Evolutionary conservation across 2,113 vertebrate genomes (phyloP), one percentile per base, ranked within the genome.

Genomic region (Pedionomus torquatus): DNA sequence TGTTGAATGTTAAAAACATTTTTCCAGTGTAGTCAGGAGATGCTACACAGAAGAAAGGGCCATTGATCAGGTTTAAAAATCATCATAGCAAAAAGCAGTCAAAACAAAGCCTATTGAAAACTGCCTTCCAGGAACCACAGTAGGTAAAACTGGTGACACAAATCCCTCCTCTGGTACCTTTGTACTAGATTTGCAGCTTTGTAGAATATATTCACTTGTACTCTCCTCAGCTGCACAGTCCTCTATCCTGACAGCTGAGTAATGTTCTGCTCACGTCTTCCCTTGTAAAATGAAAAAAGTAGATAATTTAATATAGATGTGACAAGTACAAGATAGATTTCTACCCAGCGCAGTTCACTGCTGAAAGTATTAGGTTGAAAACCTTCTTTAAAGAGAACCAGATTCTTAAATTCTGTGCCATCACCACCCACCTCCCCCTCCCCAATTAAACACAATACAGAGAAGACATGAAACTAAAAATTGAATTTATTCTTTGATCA

Each of bases 211-310:
- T 89, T 95, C 89, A 41, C 78, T 81, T 91, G 49, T 65, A 85
- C 75, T 86, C 37, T 74, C 60, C 80, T 95, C 91, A 80, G 87
- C 85, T 82, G 84, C 91, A 77, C 82, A 93, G 92, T 70, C 89
- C 88, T 93, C 48, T 64, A 28, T 74, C 68, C 89, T 95, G 94
- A 96, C 87, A 91, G 92, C 89, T 97, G 90, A 97, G 90, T 97
- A 96, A 97, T 97, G 96, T 97, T 95, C 93, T 94, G 43, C 91
- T 98, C 88, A 79, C 20, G 28, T 92, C 83, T 95, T 94, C 79
- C 93, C 94, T 97, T 96, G 90, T 97, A 96, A 98, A 97, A 97
- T 90, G 96, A 97, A 97, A 97, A 97, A 97, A 97, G 86, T 90
- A 93, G 92, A 94, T 97, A 91, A 98, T 97, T 97, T 97, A 98